Evolutionary conservation across 2,888 invertebrate species (phyloP), one percentile per base, ranked within the genome.

Genomic region (Brachypterus glaber): DNA sequence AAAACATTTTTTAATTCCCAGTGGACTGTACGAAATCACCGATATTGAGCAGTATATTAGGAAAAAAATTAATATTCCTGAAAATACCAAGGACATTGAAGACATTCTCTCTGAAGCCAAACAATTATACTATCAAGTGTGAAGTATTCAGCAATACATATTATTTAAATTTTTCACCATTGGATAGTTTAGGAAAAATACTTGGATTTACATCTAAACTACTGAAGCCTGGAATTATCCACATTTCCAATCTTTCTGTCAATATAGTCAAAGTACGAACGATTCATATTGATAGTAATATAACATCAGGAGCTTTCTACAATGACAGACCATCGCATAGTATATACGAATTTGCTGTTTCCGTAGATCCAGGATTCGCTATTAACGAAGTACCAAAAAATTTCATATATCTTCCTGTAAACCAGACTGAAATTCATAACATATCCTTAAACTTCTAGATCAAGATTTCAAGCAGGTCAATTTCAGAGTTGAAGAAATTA

Each of bases 371-470:
- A 14, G 60, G 60, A 8, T 62, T 57, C 53, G 54, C 56, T 48
- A 52, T 60, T 27, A 44, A 54, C 33, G 57, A 59, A 45, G 49
- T 50, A 5, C 59, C 59, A 5, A 39, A 35, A 36, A 55, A 55
- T 49, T 47, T 57, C 4, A 54, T 59, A 36, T 60, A 59, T 52
- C 51, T 60, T 41, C 59, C 57, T 9, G 46, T 60, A n/a, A 53
- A 47, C 25, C 43, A 43, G 25, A 36, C n/a, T 27, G 30, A 35
- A 14, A 55, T 60, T 48, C 38, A 43, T 35, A 47, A 51, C 33
- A 41, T 60, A 17, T 50, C 49, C 16, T 13, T 60, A 32, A 50
- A 40, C 38, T 59, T 13, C 37, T 57, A 9, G 49, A 54, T 47
- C 50, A 54, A 41, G 39, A 48, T 30, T 49, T 40, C 14, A 29